These are phyloP conservation scores for Scatophagus argus DNA, from an alignment of 2,113 vertebrate genomes.

Conservation along the genomic window DNA sequence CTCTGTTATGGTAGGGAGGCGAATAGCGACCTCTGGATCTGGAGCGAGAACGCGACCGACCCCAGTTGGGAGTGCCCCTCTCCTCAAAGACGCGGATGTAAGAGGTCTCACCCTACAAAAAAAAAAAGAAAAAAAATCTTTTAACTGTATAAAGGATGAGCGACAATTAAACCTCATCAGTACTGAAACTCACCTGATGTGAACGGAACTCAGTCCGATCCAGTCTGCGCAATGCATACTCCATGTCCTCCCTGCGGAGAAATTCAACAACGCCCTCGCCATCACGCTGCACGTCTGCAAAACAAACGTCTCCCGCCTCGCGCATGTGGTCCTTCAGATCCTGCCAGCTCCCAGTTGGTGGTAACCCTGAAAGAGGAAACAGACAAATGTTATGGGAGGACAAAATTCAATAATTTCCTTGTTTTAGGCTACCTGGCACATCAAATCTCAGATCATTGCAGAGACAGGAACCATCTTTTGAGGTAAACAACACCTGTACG, in stretches of 20 bases:
- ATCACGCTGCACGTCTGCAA: conserved; percentile 88
- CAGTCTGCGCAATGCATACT: conserved; percentile 87
- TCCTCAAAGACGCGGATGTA: conserved; percentile 92
- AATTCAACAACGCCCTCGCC: conserved; percentile 90
- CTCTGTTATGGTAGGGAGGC: conserved; percentile 89
- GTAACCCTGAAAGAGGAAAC: conserved; percentile 81
- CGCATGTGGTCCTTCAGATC: conserved; percentile 92
- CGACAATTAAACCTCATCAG: background rate
- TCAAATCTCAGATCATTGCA: background rate
- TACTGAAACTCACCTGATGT: conserved; percentile 83
- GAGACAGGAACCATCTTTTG: background rate
- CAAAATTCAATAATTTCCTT: background rate
- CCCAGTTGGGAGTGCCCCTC: conserved; percentile 87
- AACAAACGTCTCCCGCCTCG: conserved; percentile 90
- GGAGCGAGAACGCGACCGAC: conserved; percentile 91
- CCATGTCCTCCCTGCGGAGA: conserved; percentile 91
- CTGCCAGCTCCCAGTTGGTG: conserved; percentile 91
- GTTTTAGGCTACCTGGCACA: background rate
- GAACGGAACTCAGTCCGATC: conserved; percentile 90
- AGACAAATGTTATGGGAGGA: background rate
- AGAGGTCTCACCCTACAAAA: conserved; percentile 89
- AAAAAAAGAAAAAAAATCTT: background rate
- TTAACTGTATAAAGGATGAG: rapidly evolving
- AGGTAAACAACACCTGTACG: background rate
- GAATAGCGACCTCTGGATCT: conserved; percentile 92